Evolutionary conservation across 2,797 vertebrate genomes (phyloP).

Genomic region (Anniella stebbinsi): DNA sequence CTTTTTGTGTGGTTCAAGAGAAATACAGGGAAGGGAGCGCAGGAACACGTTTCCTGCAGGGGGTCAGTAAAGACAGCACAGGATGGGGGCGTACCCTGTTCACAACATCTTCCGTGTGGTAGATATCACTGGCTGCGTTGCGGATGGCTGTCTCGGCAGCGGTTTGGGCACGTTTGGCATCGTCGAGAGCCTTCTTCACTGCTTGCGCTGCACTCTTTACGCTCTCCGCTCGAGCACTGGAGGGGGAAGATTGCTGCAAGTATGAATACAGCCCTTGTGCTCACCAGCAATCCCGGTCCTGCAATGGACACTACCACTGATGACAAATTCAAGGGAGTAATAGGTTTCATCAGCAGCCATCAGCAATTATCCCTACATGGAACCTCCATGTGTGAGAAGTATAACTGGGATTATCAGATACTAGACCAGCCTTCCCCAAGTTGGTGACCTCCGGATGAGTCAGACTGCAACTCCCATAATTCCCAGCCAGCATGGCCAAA

Average conservation of each 20-base stretch:
- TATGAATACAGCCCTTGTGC: background rate
- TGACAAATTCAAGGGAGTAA: background rate
- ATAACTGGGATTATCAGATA: background rate
- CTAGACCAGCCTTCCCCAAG: background rate
- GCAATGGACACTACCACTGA: background rate
- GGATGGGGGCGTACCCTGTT: background rate
- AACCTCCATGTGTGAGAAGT: background rate
- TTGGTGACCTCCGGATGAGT: background rate
- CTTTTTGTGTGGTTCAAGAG: background rate
- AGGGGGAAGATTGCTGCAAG: too few relatives aligned
- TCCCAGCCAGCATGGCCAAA: background rate
- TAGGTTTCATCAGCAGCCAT: background rate
- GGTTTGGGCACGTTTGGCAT: constrained; percentile 86
- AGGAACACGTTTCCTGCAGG: background rate
- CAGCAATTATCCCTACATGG: background rate
- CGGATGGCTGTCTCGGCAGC: constrained; percentile 89
- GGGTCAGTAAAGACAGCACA: background rate
- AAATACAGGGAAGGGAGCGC: background rate
- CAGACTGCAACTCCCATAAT: background rate
- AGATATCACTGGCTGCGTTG: constrained; percentile 85
- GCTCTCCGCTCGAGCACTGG: constrained; percentile 29
- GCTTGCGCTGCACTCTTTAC: constrained; percentile 74
- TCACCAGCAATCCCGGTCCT: background rate
- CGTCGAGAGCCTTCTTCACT: constrained; percentile 79
- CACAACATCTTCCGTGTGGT: constrained; percentile 33